phyloP scores from a whole-genome alignment of 1,140 invertebrate genomes.

The Cydia strobilella region DNA sequence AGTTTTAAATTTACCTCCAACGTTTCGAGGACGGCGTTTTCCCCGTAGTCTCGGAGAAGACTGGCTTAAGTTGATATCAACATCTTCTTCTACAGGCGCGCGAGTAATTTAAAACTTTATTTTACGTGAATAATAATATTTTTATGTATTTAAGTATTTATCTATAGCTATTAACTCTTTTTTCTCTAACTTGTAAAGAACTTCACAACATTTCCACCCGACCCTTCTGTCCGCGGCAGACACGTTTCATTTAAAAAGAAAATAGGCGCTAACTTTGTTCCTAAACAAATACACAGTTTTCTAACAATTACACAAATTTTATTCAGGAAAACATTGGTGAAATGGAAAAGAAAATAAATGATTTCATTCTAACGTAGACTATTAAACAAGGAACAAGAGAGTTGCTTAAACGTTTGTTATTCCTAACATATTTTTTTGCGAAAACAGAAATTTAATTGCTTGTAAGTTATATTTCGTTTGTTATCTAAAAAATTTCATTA shows the following conservation, averaged over 20 bases:
- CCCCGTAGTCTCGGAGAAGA: too few relatives aligned
- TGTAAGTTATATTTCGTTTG: too few relatives aligned
- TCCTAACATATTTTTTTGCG: not conserved
- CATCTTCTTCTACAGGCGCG: too few relatives aligned
- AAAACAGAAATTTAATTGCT: not conserved
- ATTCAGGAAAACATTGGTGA: not conserved
- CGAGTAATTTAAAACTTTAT: too few relatives aligned
- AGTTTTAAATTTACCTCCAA: too few relatives aligned
- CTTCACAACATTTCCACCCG: not conserved
- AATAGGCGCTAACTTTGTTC: not conserved
- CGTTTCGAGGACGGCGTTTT: too few relatives aligned
- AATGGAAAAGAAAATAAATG: not conserved
- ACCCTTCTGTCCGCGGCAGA: not conserved
- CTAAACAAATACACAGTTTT: not conserved
- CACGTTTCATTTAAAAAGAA: not conserved
- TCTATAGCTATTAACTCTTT: too few relatives aligned
- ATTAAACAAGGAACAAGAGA: not conserved
- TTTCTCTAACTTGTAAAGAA: not conserved
- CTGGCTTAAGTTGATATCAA: too few relatives aligned
- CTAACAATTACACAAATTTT: not conserved
- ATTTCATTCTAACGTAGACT: not conserved
- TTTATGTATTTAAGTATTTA: too few relatives aligned
- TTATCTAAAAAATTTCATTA: too few relatives aligned
- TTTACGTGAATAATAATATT: too few relatives aligned
- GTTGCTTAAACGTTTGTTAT: not conserved